Base-by-base conservation (phyloP, 2,888 invertebrate species). In the Argynnis bischoffii region DNA sequence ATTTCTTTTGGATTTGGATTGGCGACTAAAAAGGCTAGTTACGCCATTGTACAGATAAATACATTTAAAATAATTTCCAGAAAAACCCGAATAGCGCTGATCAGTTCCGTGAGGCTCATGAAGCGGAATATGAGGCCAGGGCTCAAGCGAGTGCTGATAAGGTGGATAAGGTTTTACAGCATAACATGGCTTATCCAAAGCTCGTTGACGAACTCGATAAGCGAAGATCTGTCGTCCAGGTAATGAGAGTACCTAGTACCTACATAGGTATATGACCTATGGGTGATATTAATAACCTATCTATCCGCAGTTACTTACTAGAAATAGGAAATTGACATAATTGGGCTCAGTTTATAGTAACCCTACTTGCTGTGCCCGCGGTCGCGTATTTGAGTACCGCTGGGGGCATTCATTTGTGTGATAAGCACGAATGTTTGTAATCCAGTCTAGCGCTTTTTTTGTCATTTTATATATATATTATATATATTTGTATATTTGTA, bases 191-290 rank as follows among this genome's bases (percentile, higher is more conserved):
- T 0, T 79, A 70, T 54, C 87, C 87, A 0, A 79, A 77, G 57
- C 66, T 87, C 71, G 70, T 70, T 3, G 84, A 85, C 13, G 86
- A 86, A 68, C 64, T 86, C 11, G 70, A 83, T 0, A 81, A 71
- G 15, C 75, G 79, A 3, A 71, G 74, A 0, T 83, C 83, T 8
- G 59, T 67, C 0, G 64, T 75, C 2, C 77, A 76, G 75, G 84
- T 83, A 63, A 26, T 35, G n/a, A 3, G 18, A 63, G 11, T 6
- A 6, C 50, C 2, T 15, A n/a, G n/a, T n/a, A 50, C 15, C n/a
- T n/a, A 50, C n/a, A 26, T 26, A 26, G 6, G 16, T 15, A 2
- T 50, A n/a, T 16, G 1, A n/a, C 1, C n/a, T n/a, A 50, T 3
- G 16, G 18, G 8, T 53, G 53, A 21, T 35, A 35, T 41, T 3